phyloP scores from a whole-genome alignment of 2,888 invertebrate genomes.

The Spodoptera picta region DNA sequence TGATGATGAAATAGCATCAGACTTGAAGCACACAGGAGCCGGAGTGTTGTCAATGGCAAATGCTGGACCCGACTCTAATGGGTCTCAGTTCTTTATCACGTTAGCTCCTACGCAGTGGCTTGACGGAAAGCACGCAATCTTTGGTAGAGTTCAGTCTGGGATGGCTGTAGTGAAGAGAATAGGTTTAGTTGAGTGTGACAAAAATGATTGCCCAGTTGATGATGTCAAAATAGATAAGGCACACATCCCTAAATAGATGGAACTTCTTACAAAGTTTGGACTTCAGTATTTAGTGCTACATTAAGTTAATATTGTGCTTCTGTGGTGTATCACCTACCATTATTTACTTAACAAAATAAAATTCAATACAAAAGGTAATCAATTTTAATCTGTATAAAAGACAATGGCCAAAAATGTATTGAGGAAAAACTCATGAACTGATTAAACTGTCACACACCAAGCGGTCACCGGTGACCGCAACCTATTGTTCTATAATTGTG shows the following conservation, averaged over 20 bases:
- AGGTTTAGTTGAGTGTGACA: slow-evolving; percentile 97
- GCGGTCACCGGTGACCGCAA: too few relatives aligned
- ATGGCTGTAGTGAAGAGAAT: slow-evolving; percentile 97
- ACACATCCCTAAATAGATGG: slow-evolving; percentile 72
- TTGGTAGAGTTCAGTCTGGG: slow-evolving; percentile 96
- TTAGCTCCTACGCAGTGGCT: slow-evolving; percentile 99
- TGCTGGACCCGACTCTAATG: slow-evolving; percentile 98
- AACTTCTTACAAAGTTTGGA: not conserved
- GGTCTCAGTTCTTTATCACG: slow-evolving; percentile 99
- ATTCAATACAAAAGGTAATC: too few relatives aligned
- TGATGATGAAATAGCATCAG: slow-evolving; percentile 97
- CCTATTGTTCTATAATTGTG: too few relatives aligned
- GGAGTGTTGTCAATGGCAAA: slow-evolving; percentile 99
- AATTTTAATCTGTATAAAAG: too few relatives aligned
- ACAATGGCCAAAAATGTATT: too few relatives aligned
- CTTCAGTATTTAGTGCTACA: too few relatives aligned
- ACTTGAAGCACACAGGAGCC: slow-evolving; percentile 97
- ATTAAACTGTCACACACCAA: too few relatives aligned
- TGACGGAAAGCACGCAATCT: slow-evolving; percentile 99
- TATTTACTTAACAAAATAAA: too few relatives aligned
- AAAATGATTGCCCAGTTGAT: slow-evolving; percentile 96
- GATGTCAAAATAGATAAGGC: slow-evolving; percentile 92
- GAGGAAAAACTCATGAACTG: too few relatives aligned
- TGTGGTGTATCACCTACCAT: too few relatives aligned
- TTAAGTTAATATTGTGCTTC: too few relatives aligned